Base-by-base conservation (phyloP, 2,888 invertebrate genomes). In the Saturnia pavonia region DNA sequence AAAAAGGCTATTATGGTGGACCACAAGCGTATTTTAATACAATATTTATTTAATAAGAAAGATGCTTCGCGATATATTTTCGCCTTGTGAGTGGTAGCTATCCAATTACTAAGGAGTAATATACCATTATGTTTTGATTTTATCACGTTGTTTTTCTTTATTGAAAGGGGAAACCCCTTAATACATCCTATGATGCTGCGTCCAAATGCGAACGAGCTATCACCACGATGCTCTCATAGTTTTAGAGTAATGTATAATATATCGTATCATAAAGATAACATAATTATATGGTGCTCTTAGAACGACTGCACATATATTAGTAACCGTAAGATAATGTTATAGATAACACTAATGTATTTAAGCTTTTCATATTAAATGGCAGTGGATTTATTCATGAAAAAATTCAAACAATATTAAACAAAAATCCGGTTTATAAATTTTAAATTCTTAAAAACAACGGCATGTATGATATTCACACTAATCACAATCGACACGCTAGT, bases 401-500 rank as follows among this genome's bases (percentile, higher is more conserved):
- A 25, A 9, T 14, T 22, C 25, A 57, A 34, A 34, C 34, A 34
- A 34, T 34, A 34, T 34, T 34, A 22, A 25, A 12, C 25, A 57
- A 57, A 3, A 25, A 14, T 60, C 1, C 25, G 8, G 27, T 27
- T 60, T 27, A 25, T 6, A 14, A 3, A 27, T 60, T 25, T 27
- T 14, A 60, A 60, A 14, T 60, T 60, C 12, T 60, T 14, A 27
- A 65, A 40, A 65, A 6, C 34, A 66, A 51, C 51, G 22, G 16
- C 42, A 42, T 25, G 67, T 19, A 54, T 57, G 25, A 27, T 54
- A 34, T 67, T 54, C 54, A 51, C 19, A 51, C n/a, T 60, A 27
- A 43, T 25, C 42, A 67, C 54, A 43, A 67, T 42, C 22, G 40
- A 65, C 71, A 71, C 48, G 71, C 66, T 69, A 68, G 60, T 43